Conservation (phyloP, 2,888 invertebrate genomes). For the Clusia tigrina region DNA sequence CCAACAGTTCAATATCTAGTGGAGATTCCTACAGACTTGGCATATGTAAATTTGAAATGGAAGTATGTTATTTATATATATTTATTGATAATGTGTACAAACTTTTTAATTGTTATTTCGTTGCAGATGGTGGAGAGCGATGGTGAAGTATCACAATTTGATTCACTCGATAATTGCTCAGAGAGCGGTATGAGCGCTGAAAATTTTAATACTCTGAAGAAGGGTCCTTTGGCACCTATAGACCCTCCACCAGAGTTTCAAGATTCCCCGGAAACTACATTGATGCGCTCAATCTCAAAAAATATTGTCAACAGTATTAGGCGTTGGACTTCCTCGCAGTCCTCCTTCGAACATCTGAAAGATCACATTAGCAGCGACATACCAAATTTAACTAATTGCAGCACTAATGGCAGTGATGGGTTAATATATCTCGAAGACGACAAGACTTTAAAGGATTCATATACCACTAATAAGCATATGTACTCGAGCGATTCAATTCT, state of each 20-base stretch:
- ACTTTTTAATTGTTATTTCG: too few relatives aligned
- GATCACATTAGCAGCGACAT: conserved; percentile 40
- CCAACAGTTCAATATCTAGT: conserved; percentile 64
- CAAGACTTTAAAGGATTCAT: conserved; percentile 53
- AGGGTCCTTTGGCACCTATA: conserved; percentile 77
- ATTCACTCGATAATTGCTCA: conserved; percentile 77
- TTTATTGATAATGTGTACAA: not conserved
- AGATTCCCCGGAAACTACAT: conserved; percentile 64
- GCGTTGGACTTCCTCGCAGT: conserved; percentile 61
- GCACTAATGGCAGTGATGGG: conserved; percentile 27
- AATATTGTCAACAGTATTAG: conserved; percentile 53
- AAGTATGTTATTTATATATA: conserved; percentile 45
- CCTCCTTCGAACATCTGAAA: conserved; percentile 59
- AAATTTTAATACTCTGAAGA: conserved; percentile 83
- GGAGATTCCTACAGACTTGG: conserved; percentile 63
- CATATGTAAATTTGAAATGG: conserved; percentile 63
- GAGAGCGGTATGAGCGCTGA: conserved; percentile 81
- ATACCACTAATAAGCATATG: conserved; percentile 57
- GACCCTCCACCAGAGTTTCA: conserved; percentile 89
- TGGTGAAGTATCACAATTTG: conserved; percentile 81
- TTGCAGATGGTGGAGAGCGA: conserved; percentile 82
- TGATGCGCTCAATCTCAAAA: conserved; percentile 59
- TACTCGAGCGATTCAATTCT: conserved; percentile 63
- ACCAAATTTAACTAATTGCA: conserved; percentile 38
- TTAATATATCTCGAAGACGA: conserved; percentile 33